A percentile compares a stretch with the other conserved stretches of the same genome.
Conservation (phyloP, 2,113 vertebrate genomes). For the Conger conger region DNA sequence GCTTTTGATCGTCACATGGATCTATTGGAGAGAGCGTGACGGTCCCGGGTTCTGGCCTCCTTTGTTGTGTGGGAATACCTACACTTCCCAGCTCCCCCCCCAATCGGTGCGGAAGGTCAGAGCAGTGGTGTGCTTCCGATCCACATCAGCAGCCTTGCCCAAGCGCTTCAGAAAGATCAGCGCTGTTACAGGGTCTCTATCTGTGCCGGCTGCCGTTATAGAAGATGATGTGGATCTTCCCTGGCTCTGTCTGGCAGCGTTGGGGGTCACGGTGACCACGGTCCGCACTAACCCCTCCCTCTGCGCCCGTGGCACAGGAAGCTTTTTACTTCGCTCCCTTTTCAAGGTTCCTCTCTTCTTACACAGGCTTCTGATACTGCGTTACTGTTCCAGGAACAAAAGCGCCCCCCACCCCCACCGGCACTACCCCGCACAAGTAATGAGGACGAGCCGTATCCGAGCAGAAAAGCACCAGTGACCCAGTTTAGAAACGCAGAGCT, state of each 20-base stretch:
- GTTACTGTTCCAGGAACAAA: conserved; percentile 62
- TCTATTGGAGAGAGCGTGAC: too few relatives aligned
- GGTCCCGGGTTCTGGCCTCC: not conserved
- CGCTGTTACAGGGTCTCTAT: not conserved
- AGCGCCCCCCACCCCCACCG: conserved; percentile 42
- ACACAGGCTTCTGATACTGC: conserved; percentile 59
- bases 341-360: conserved; percentile 45
- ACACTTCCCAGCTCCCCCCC: too few relatives aligned
- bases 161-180: not conserved
- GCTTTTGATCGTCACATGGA: not conserved
- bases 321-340: not conserved
- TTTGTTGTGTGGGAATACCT: not conserved
- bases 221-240: not conserved
- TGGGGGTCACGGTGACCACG: conserved; percentile 11
- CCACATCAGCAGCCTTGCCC: too few relatives aligned
- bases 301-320: conserved; percentile 30
- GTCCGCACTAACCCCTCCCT: conserved; percentile 44
- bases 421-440: conserved; percentile 56
- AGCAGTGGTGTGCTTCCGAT: not conserved
- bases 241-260: conserved; percentile 10
- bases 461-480: conserved; percentile 59
- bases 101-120: not conserved
- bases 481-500: conserved; percentile 59
- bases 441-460: conserved; percentile 62
- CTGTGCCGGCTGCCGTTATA: conserved; percentile 43